Evolutionary conservation across 2,888 invertebrate species (phyloP), one percentile per base, ranked within the genome.

Genomic region (Leptarthrus brevirostris): DNA sequence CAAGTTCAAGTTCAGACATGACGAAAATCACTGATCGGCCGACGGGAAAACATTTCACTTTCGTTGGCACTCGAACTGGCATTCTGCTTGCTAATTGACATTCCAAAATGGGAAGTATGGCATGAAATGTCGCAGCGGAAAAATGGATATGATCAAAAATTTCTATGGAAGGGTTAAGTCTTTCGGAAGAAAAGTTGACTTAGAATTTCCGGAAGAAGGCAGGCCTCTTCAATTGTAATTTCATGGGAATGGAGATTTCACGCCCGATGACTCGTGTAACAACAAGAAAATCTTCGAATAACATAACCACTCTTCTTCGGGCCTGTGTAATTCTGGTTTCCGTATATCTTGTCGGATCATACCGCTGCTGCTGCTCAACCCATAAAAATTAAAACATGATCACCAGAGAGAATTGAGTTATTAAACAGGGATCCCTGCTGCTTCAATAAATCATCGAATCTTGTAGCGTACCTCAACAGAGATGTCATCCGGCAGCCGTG

Each of bases 1-100:
- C 58, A 58, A 58, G 58, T 58, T 58, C 58, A 58, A 58, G 58
- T 58, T 58, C 58, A 58, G 36, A 22, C 58, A 58, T 36, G 58
- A 58, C 58, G 36, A 58, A 58, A 58, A 36, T 58, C 26, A 36
- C 58, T 58, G 36, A 58, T 58, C 58, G 36, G 16, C 18, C 34
- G 36, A 18, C 10, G 34, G 36, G 36, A 12, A 58, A 36, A 58
- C 34, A 36, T 58, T 58, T 58, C 36, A 36, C 58, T 58, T 58
- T 58, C 58, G 18, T 36, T 58, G 36, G 49, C 36, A n/a, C 36
- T n/a, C n/a, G n/a, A n/a, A 36, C 36, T 34, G 36, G 58, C 40
- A 12, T 40, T 40, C 12, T 40, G 40, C 40, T 40, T 40, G 40
- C 12, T 40, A 40, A 40, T 40, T 40, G 40, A 40, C 40, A 40